Evolutionary conservation across 2,888 invertebrate species (phyloP).

Genomic region (Leptinotarsa peninsularis): DNA sequence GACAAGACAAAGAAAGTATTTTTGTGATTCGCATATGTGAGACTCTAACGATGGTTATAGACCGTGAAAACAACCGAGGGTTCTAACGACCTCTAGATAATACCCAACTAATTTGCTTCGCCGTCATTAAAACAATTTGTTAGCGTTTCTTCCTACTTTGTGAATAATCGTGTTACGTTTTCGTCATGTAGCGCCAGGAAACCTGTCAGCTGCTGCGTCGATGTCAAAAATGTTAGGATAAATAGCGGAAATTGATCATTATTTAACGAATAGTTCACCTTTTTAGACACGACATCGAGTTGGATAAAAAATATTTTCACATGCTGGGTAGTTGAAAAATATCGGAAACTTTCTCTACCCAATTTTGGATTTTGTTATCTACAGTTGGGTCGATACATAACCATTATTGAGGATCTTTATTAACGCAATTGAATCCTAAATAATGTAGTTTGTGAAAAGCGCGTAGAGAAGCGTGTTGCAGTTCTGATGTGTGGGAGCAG

Average conservation of each 20-base stretch:
- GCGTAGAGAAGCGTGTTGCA: too few relatives aligned
- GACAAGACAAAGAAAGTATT: background rate
- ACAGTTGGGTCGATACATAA: too few relatives aligned
- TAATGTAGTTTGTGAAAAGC: too few relatives aligned
- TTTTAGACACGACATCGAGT: conserved; percentile 23
- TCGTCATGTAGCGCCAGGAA: conserved; percentile 24
- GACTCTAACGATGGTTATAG: background rate
- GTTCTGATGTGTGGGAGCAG: too few relatives aligned
- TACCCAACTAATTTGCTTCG: conserved; percentile 20
- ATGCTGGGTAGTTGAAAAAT: too few relatives aligned
- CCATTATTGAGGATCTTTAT: too few relatives aligned
- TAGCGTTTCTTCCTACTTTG: conserved; percentile 18
- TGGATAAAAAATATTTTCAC: background rate
- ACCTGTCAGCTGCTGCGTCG: conserved; percentile 23
- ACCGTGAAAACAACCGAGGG: conserved; percentile 6
- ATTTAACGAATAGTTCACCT: conserved; percentile 56
- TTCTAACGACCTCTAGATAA: conserved; percentile 22
- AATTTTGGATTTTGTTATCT: too few relatives aligned
- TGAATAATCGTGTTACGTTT: conserved; percentile 20
- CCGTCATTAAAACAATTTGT: conserved; percentile 25
- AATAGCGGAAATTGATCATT: conserved; percentile 59
- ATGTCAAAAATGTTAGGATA: conserved; percentile 40
- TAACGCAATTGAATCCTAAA: too few relatives aligned
- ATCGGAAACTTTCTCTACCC: too few relatives aligned
- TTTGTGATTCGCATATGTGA: background rate